A percentile compares a stretch with the other conserved stretches of the same genome.
Evolutionary conservation across 2,797 vertebrate genomes (phyloP).

Genomic region (Brotula barbata): DNA sequence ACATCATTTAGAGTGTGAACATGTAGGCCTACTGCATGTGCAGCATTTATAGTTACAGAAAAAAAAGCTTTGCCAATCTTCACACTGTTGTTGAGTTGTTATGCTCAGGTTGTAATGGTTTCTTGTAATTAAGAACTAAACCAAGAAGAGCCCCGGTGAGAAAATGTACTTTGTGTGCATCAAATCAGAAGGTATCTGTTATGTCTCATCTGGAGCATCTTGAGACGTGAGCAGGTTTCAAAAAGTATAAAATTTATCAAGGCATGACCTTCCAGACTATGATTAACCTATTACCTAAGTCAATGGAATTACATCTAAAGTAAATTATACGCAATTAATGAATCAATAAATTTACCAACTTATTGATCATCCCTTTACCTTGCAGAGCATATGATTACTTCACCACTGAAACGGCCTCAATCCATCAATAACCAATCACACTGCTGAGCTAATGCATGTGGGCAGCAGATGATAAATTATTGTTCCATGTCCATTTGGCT

Average conservation of each 20-base stretch:
- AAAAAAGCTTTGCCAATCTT: background rate
- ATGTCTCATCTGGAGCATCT: background rate
- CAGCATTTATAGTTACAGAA: background rate
- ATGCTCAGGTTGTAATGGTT: constrained; percentile 2
- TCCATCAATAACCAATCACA: constrained; percentile 55
- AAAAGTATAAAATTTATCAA: constrained; percentile 1
- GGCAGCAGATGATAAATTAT: constrained; percentile 45
- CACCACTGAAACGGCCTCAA: constrained; percentile 14
- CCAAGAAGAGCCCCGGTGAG: background rate
- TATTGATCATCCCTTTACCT: constrained; percentile 40
- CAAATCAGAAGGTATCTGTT: constrained; percentile 5
- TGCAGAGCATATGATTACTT: constrained; percentile 45
- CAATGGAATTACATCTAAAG: constrained; percentile 34
- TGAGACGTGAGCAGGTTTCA: constrained; percentile 6
- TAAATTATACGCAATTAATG: constrained; percentile 13
- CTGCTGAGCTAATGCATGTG: constrained; percentile 32
- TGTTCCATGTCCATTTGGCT: constrained; percentile 49
- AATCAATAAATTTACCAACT: constrained; percentile 31
- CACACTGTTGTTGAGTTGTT: constrained; percentile 24
- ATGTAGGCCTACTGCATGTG: constrained; percentile 14
- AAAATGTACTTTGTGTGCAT: constrained; percentile 6
- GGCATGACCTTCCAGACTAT: background rate
- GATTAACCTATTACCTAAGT: constrained; percentile 24
- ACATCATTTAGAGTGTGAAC: constrained; percentile 2
- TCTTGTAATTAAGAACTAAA: constrained; percentile 4